Percentiles rank a stretch among this genome's conserved stretches.
These are phyloP conservation scores for Piprites chloris DNA, from an alignment of 2,113 vertebrate species.

Conservation along the genomic window DNA sequence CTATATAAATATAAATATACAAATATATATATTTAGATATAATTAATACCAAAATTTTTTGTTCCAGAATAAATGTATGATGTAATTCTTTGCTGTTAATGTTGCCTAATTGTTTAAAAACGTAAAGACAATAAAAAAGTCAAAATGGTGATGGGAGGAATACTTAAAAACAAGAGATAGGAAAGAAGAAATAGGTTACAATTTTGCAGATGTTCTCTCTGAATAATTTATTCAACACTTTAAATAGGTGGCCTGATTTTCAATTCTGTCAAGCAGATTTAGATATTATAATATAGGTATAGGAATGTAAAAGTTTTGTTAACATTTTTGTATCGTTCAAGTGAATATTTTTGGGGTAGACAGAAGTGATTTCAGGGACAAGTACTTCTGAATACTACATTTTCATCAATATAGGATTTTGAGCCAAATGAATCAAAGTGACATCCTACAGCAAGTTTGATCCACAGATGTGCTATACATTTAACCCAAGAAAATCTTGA, in stretches of 20 bases:
- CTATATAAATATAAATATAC: too few species aligned
- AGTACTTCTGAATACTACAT: neutral
- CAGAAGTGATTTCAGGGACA: neutral
- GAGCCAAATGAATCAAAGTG: neutral
- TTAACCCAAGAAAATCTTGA: neutral
- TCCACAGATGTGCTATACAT: neutral
- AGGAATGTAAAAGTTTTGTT: neutral
- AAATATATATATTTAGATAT: too few species aligned
- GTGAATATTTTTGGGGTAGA: neutral
- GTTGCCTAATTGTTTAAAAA: neutral
- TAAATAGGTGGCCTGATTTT: neutral
- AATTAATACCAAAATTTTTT: neutral
- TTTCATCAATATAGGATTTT: neutral
- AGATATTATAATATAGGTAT: neutral
- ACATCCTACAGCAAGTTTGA: neutral
- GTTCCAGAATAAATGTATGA: neutral
- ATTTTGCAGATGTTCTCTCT: slow-evolving; percentile 8
- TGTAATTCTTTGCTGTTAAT: neutral
- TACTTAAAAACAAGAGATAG: neutral
- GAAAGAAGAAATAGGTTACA: neutral
- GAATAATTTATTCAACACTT: slow-evolving; percentile 2
- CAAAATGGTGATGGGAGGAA: neutral
- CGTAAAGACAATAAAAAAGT: neutral
- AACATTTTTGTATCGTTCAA: neutral
- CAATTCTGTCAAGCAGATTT: neutral